A percentile compares a stretch with the other conserved stretches of the same genome.
Conservation (phyloP, 2,113 vertebrate genomes). For the Meriones unguiculatus region DNA sequence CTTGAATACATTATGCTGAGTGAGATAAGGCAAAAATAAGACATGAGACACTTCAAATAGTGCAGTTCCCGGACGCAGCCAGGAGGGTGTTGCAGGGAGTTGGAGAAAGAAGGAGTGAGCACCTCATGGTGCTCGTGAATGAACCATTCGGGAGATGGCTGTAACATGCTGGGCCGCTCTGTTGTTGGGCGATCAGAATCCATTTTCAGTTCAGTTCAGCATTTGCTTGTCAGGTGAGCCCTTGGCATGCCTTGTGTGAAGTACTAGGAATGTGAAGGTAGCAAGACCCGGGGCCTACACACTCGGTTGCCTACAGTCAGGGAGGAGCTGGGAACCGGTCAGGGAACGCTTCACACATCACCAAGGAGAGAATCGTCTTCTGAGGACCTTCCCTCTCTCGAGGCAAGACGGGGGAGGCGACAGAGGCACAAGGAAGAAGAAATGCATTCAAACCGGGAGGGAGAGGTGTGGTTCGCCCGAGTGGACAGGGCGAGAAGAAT, state of each 20-base stretch:
- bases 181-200: neutral
- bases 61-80: neutral
- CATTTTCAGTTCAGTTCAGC: neutral
- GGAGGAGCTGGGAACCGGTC: neutral
- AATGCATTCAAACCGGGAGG: neutral
- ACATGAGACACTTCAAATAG: neutral
- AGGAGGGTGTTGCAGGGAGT: neutral
- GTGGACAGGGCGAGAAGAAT: neutral
- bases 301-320: neutral
- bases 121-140: neutral
- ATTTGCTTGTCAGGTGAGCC: neutral
- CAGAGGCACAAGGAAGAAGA: neutral
- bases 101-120: neutral
- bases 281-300: neutral
- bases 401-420: neutral
- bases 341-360: neutral
- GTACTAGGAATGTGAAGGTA: neutral
- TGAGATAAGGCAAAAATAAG: constrained; percentile 5
- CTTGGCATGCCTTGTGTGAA: neutral
- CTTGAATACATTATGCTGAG: neutral
- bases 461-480: neutral
- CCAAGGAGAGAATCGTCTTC: neutral
- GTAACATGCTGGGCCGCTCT: neutral
- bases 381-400: neutral
- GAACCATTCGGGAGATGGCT: neutral